Base-by-base conservation (phyloP, 2,888 invertebrate species). In the Ferrisia virgata region DNA sequence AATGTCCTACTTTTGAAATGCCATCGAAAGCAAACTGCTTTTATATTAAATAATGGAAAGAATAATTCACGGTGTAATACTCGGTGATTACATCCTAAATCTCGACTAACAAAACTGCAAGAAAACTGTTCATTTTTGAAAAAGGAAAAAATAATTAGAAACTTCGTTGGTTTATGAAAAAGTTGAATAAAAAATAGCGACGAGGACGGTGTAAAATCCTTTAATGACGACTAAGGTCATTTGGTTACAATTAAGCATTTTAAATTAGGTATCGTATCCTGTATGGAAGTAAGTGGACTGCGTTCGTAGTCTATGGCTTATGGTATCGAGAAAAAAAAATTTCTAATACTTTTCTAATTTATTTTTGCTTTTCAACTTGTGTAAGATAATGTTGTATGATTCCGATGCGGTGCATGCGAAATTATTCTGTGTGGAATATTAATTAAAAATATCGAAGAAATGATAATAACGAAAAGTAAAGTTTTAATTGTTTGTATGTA, bases 61-160 rank as follows among this genome's bases (percentile, higher is more conserved):
- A 11, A 53, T 53, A 53, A 53, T 53, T 53, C 22, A 22, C 53
- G 8, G 53, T 53, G 53, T 53, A n/a, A n/a, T n/a, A 53, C 22
- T 53, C 53, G 53, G 18, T 22, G 53, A 53, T 53, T 53, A 53
- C 53, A 18, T 6, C 9, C 3, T 1, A 22, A 22, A 53, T n/a
- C 53, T 2, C 53, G 18, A 53, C 18, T 53, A 53, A 53, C 53
- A 53, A 53, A 53, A 53, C 4, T 69, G 1, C 31, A 69, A 28
- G 69, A 69, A 69, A 69, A 69, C 13, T 11, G 69, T 69, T 13
- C 69, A 25, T 69, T 69, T 28, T 31, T 1, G n/a, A 69, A 69
- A 69, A 31, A n/a, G 69, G 69, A 31, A 69, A 58, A 69, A 69
- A 31, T 69, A 69, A 69, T 69, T 69, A 69, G 31, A 69, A 69